Percentiles rank a stretch among this genome's conserved stretches.
Conservation (phyloP, 2,113 vertebrate species). For the Notothenia rossii region DNA sequence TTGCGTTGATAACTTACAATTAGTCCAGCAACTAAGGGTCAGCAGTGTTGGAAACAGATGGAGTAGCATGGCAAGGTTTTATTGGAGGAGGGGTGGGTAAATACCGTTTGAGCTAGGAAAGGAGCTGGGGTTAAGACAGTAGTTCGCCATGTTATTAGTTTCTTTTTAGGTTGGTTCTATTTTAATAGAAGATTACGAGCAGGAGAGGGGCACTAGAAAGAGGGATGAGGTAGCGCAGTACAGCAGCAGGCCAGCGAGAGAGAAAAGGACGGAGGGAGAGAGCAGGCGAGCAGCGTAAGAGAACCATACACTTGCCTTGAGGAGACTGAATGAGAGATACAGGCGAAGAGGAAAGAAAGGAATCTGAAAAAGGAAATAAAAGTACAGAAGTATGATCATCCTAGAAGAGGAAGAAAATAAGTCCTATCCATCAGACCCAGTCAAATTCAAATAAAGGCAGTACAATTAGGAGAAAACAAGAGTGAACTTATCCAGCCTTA, state of each 20-base stretch:
- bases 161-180: slow-evolving; percentile 14
- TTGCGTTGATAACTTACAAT: slow-evolving; percentile 38
- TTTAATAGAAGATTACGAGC: slow-evolving; percentile 44
- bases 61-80: slow-evolving; percentile 24
- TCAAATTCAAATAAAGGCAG: slow-evolving; percentile 31
- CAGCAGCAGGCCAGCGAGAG: slow-evolving; percentile 77
- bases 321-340: slow-evolving; percentile 96
- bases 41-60: slow-evolving; percentile 48
- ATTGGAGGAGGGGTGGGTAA: slow-evolving; percentile 20
- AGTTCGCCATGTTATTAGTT: not conserved
- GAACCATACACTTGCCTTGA: slow-evolving; percentile 94
- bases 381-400: slow-evolving; percentile 87
- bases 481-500: slow-evolving; percentile 54
- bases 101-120: not conserved
- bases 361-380: slow-evolving; percentile 89
- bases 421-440: slow-evolving; percentile 40
- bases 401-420: slow-evolving; percentile 62
- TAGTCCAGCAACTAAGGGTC: slow-evolving; percentile 33
- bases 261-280: slow-evolving; percentile 51
- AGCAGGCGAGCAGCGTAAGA: slow-evolving; percentile 85
- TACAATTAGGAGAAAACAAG: slow-evolving; percentile 29
- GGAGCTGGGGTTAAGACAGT: not conserved
- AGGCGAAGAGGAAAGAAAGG: slow-evolving; percentile 95
- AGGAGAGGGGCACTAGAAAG: slow-evolving; percentile 82
- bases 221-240: slow-evolving; percentile 75